A percentile compares a stretch with the other conserved stretches of the same genome.
These are phyloP conservation scores for Strix uralensis DNA, from an alignment of 2,113 vertebrate genomes.

Conservation along the genomic window DNA sequence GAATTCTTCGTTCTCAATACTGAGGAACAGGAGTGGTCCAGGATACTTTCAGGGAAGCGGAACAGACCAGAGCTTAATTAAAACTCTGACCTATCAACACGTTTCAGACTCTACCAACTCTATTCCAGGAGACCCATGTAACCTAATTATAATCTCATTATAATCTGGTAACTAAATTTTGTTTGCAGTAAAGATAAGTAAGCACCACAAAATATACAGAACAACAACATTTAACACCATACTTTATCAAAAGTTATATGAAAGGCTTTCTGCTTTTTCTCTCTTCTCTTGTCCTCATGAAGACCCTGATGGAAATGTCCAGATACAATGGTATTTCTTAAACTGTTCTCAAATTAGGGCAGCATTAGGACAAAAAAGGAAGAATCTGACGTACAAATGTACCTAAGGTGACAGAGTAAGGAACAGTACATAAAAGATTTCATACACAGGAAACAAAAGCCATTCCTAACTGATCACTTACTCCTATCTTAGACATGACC, in stretches of 20 bases:
- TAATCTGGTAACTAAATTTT: neutral
- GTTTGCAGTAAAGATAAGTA: neutral
- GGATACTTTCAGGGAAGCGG: neutral
- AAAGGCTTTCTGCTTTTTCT: neutral
- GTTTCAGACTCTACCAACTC: neutral
- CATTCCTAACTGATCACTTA: neutral
- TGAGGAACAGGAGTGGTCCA: fast-evolving
- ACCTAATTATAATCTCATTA: neutral
- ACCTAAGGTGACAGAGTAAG: neutral
- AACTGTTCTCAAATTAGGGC: neutral
- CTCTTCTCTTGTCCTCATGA: neutral
- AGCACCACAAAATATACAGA: neutral
- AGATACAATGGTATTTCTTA: neutral
- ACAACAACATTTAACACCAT: neutral
- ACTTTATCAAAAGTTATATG: neutral
- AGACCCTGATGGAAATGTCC: neutral
- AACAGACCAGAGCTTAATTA: neutral
- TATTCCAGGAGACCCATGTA: neutral
- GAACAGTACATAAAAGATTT: neutral
- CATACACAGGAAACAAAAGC: neutral
- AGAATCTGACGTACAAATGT: neutral
- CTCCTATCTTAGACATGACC: neutral
- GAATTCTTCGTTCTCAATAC: neutral
- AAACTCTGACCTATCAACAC: neutral
- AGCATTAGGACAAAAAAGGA: neutral